These are phyloP conservation scores for Andrena marginata DNA, from an alignment of 2,888 invertebrate species.

Conservation along the genomic window DNA sequence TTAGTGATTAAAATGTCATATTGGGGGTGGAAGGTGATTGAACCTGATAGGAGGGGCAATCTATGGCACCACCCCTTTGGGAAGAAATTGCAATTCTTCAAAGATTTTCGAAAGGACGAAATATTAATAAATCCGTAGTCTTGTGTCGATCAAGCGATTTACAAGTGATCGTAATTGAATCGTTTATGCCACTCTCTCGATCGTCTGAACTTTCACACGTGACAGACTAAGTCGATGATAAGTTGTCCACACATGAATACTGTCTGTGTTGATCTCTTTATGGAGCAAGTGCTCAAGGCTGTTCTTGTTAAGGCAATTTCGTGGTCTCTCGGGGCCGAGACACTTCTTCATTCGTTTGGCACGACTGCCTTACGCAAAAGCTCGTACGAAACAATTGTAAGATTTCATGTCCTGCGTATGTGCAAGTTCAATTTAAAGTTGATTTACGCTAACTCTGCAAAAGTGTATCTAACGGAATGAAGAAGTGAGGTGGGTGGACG, in stretches of 20 bases:
- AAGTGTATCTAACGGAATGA: too few species aligned
- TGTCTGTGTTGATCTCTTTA: conserved; percentile 47
- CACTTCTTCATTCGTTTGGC: conserved; percentile 55
- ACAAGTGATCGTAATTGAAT: conserved; percentile 32
- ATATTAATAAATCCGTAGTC: background rate
- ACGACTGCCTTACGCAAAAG: conserved; percentile 50
- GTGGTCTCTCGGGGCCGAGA: conserved; percentile 40
- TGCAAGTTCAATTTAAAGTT: too few species aligned
- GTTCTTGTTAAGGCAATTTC: conserved; percentile 85
- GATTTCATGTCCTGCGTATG: background rate
- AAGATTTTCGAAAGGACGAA: too few species aligned
- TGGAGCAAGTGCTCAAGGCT: conserved; percentile 72
- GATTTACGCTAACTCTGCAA: too few species aligned
- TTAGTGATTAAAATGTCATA: too few species aligned
- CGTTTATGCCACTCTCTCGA: conserved; percentile 31
- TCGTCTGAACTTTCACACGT: conserved; percentile 35
- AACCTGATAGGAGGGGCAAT: too few species aligned
- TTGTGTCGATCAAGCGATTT: background rate
- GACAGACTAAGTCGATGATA: conserved; percentile 49
- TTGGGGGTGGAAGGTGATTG: too few species aligned
- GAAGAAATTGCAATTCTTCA: background rate
- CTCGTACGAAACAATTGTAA: background rate
- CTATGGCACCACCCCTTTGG: too few species aligned
- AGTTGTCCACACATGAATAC: conserved; percentile 32
- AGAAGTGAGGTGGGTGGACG: too few species aligned